A percentile compares a stretch with the other conserved stretches of the same genome.
phyloP scores from a whole-genome alignment of 2,888 invertebrate species.

The Ophion costatus region DNA sequence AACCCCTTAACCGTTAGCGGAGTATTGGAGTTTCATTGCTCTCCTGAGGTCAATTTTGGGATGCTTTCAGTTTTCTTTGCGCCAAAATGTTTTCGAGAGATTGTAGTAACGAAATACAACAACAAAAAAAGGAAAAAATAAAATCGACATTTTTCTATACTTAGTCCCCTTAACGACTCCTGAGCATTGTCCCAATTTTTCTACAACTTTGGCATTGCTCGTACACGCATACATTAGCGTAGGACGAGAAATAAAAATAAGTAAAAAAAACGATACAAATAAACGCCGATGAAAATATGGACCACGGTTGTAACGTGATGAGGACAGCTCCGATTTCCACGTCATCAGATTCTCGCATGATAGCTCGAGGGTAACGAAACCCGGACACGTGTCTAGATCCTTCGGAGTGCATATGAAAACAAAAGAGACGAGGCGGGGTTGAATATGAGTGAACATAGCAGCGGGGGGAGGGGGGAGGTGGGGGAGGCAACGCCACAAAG shows the following conservation, averaged over 20 bases:
- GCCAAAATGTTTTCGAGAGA: too few species aligned
- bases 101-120: too few species aligned
- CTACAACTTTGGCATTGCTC: too few species aligned
- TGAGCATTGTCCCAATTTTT: too few species aligned
- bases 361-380: neutral
- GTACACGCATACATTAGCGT: too few species aligned
- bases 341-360: neutral
- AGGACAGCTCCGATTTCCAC: slow-evolving; percentile 5
- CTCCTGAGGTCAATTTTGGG: too few species aligned
- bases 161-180: too few species aligned
- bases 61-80: too few species aligned
- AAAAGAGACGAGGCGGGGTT: neutral
- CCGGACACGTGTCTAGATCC: neutral
- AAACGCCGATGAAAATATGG: neutral
- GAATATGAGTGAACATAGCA: neutral
- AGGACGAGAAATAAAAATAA: neutral
- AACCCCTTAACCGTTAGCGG: too few species aligned
- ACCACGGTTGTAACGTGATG: neutral
- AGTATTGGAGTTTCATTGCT: too few species aligned
- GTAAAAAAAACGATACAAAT: neutral
- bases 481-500: neutral
- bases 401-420: neutral
- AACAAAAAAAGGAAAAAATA: too few species aligned
- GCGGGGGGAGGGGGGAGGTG: neutral
- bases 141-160: too few species aligned